phyloP scores from a whole-genome alignment of 92 coral and sea anemone species.

The Diadumene lineata region DNA sequence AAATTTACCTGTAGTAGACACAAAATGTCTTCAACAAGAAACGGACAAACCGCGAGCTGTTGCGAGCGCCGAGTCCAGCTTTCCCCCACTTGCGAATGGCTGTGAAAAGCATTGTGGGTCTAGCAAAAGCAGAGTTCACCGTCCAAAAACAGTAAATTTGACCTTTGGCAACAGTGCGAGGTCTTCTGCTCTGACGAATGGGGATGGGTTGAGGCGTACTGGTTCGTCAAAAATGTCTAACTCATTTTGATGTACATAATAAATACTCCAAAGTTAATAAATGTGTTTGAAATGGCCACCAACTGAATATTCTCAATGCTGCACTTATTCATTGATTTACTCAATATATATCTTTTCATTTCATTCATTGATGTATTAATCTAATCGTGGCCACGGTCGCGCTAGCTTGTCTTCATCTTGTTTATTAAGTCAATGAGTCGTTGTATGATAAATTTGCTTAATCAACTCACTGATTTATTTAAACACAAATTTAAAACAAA shows the following conservation, averaged over 20 bases:
- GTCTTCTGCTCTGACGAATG: background rate
- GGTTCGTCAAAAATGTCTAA: background rate
- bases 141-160: constrained; percentile 7
- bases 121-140: background rate
- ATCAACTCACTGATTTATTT: too few species aligned
- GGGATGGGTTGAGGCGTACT: background rate
- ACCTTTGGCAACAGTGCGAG: background rate
- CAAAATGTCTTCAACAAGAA: background rate
- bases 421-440: too few species aligned
- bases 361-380: too few species aligned
- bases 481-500: too few species aligned
- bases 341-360: too few species aligned
- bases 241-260: constrained; percentile 2
- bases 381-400: too few species aligned
- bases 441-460: too few species aligned
- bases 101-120: background rate
- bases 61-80: background rate
- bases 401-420: too few species aligned
- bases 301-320: too few species aligned
- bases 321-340: too few species aligned
- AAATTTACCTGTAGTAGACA: background rate
- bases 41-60: background rate
- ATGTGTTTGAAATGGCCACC: too few species aligned
- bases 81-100: background rate
- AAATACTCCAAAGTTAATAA: too few species aligned